Evolutionary conservation across 2,113 vertebrate species (phyloP).

Genomic region (Psilopsiagon aurifrons): DNA sequence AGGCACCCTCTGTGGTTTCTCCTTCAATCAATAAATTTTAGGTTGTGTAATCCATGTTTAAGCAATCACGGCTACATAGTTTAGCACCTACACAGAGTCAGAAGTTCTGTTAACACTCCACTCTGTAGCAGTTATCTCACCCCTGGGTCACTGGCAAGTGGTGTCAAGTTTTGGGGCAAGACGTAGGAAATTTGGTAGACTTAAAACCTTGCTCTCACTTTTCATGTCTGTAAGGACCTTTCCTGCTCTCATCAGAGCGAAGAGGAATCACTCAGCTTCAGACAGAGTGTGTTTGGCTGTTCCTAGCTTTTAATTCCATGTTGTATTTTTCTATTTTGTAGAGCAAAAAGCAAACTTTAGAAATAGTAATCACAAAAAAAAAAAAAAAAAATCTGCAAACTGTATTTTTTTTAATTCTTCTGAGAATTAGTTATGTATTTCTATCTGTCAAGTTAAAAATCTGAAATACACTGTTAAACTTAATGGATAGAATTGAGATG

Average conservation of each 20-base stretch:
- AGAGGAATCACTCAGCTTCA: not conserved
- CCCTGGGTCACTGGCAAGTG: not conserved
- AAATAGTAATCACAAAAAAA: not conserved
- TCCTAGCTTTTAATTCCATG: not conserved
- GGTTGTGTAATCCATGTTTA: not conserved
- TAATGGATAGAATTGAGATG: not conserved
- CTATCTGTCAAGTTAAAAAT: not conserved
- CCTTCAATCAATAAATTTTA: not conserved
- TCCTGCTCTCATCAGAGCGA: not conserved
- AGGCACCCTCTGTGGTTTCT: not conserved
- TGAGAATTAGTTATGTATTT: not conserved
- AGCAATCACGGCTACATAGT: not conserved
- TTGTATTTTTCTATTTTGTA: not conserved
- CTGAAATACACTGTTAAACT: not conserved
- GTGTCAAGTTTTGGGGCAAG: not conserved
- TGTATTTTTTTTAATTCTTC: not conserved
- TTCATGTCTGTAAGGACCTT: not conserved
- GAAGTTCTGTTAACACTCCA: not conserved
- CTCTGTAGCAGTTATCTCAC: not conserved
- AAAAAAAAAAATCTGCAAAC: not conserved
- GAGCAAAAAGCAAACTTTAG: not conserved
- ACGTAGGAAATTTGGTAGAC: not conserved
- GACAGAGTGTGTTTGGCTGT: not conserved
- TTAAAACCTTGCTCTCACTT: not conserved
- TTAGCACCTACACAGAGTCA: not conserved